Conservation (phyloP, 2,797 vertebrate species). For the Gallirallus australis region DNA sequence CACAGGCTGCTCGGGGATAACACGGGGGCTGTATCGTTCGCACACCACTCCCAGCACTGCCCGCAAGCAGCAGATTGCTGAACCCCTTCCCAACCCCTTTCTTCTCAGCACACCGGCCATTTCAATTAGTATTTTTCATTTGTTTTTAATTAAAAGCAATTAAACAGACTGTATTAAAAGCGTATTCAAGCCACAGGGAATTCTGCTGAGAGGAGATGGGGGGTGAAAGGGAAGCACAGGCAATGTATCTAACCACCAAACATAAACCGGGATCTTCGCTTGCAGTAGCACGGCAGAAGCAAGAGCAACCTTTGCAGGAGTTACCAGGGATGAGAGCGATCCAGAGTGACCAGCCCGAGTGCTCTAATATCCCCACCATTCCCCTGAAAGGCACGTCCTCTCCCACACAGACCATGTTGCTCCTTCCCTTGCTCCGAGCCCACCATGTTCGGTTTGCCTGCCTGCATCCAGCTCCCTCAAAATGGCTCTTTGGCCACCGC, state of each 20-base stretch:
- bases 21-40: not conserved
- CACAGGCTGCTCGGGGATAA: fast-evolving
- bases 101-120: not conserved
- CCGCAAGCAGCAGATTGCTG: not conserved
- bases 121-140: not conserved
- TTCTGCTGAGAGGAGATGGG: not conserved
- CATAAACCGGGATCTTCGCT: not conserved
- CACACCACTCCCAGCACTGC: fast-evolving
- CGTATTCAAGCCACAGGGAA: not conserved
- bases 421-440: not conserved
- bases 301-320: not conserved
- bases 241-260: not conserved
- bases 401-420: fast-evolving
- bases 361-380: not conserved
- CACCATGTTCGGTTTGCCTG: conserved; percentile 12
- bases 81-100: not conserved
- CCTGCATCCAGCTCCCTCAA: conserved; percentile 34
- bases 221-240: not conserved
- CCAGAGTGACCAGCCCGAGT: not conserved
- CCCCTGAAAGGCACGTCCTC: not conserved
- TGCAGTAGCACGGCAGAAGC: not conserved
- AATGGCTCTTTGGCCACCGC: conserved; percentile 59
- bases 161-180: not conserved
- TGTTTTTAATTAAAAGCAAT: conserved; percentile 17
- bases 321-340: not conserved